Evolutionary conservation across 2,113 vertebrate genomes (phyloP).

Genomic region (Atlantisia rogersi): DNA sequence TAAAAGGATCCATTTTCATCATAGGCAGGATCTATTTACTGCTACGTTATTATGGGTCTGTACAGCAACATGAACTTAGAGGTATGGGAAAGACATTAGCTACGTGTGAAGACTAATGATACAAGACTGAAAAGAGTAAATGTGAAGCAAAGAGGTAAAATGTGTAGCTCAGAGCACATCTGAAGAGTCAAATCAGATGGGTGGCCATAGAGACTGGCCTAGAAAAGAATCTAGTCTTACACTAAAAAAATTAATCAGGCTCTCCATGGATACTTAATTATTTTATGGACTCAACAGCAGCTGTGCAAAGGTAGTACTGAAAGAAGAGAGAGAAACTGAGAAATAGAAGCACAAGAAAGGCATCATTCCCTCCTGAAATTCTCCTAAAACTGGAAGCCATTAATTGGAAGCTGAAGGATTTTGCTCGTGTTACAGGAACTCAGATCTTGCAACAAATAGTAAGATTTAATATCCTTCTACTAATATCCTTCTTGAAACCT

Average conservation of each 20-base stretch:
- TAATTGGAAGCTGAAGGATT: not conserved
- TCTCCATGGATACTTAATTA: not conserved
- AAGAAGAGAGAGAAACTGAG: not conserved
- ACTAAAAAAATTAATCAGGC: not conserved
- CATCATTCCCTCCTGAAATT: not conserved
- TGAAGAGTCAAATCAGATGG: not conserved
- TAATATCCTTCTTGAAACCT: not conserved
- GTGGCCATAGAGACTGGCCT: not conserved
- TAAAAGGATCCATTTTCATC: slow-evolving; percentile 1
- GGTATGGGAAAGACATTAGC: not conserved
- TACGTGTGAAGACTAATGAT: not conserved
- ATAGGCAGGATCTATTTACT: not conserved
- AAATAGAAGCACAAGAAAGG: not conserved
- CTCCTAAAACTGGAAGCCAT: not conserved
- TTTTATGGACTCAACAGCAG: not conserved
- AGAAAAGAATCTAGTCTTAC: not conserved
- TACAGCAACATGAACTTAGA: not conserved
- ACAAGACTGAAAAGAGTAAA: not conserved
- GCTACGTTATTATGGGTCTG: not conserved
- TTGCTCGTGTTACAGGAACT: not conserved
- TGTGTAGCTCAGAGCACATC: not conserved
- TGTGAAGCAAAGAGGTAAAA: not conserved
- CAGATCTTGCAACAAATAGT: not conserved
- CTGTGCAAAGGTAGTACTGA: not conserved
- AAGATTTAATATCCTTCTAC: not conserved